Conservation (phyloP, 1,140 invertebrate species). For the Achatina immaculata region DNA sequence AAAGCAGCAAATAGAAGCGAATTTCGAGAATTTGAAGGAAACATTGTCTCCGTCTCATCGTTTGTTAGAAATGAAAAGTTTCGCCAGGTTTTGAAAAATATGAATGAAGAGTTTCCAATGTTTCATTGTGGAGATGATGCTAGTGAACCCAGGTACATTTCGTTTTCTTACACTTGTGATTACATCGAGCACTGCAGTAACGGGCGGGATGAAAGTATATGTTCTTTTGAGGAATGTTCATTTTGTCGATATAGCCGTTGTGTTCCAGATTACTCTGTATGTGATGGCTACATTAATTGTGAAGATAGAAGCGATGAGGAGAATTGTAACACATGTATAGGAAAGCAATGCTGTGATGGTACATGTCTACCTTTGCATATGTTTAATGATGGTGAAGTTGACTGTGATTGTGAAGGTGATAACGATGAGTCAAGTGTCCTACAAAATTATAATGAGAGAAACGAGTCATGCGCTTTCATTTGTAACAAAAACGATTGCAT, state of each 20-base stretch:
- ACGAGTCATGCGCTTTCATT: neutral
- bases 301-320: neutral
- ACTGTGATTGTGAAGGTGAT: too few species aligned
- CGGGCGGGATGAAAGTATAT: too few species aligned
- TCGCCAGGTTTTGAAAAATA: neutral
- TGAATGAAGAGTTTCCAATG: neutral
- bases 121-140: neutral
- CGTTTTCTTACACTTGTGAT: neutral
- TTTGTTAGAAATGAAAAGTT: neutral
- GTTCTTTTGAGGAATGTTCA: too few species aligned
- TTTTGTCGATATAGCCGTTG: too few species aligned
- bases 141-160: neutral
- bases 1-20: neutral
- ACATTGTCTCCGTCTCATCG: neutral
- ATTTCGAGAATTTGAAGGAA: neutral
- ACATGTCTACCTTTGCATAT: too few species aligned
- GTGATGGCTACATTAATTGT: too few species aligned
- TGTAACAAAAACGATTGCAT: neutral
- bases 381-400: too few species aligned
- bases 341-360: too few species aligned
- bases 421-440: too few species aligned
- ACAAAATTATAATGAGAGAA: neutral
- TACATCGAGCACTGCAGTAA: neutral
- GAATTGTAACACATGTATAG: too few species aligned
- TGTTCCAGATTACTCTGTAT: too few species aligned